Base-by-base conservation (phyloP, 92 coral and sea anemone species). In the Zoanthus sansibaricus region DNA sequence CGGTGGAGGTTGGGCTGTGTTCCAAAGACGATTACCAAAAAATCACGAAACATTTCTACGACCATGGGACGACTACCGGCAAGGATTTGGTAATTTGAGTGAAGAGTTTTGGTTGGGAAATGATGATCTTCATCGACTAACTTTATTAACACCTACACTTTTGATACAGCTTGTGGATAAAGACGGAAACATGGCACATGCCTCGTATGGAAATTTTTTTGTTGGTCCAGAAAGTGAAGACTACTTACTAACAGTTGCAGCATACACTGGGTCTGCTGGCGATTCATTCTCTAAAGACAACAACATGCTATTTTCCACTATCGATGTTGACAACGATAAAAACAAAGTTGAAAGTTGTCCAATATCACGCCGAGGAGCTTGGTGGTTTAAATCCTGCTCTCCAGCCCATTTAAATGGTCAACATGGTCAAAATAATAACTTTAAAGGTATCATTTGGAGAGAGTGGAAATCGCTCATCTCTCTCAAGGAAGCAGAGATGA, bases 351-450 rank as follows among this genome's bases (percentile, higher is more conserved):
- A 25, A 0, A 11, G 42, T 8, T 90, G 93, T 51, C 92, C 93
- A 4, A 69, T 33, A 0, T 0, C 0, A 0, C 78, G 8, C 42
- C 37, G 8, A n/a, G 90, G 87, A 1, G 93, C 88, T 14, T 93
- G 95, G 95, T 93, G 95, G 95, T 93, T 75, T 72, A 85, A 52
- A 5, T 7, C 8, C 3, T 91, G 94, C 8, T 70, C 62, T 14
- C 5, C 76, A 9, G 76, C 93, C 4, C 76, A 90, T 71, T 67
- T 93, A 44, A 93, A 93, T 64, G 95, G 95, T 6, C 44, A 25
- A 68, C 70, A 92, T 69, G 84, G 56, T 4, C 21, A 12, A 14
- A 5, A 12, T 7, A 1, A 4, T 5, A 37, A 9, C 9, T 25
- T 0, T 25, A 0, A 42, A 47, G 89, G 92, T 15, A 86, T 89